Evolutionary conservation across 2,888 invertebrate species (phyloP).

Genomic region (Latrodectus elegans): DNA sequence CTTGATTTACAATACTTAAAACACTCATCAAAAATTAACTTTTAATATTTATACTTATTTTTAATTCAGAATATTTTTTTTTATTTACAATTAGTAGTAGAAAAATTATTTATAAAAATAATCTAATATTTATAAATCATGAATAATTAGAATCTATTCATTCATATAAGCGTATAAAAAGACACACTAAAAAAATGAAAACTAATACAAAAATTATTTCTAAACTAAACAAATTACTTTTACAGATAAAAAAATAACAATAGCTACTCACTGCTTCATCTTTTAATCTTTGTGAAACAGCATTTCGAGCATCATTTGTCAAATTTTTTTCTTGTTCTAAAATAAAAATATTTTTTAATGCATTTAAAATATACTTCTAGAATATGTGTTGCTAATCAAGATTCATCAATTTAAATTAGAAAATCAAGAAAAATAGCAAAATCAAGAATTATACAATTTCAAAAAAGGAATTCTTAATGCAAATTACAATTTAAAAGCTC

Average conservation of each 20-base stretch:
- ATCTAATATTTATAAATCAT: not conserved
- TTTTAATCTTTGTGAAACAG: slow-evolving; percentile 73
- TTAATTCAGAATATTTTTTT: too few relatives aligned
- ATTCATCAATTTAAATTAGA: not conserved
- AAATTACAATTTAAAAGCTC: not conserved
- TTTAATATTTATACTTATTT: too few relatives aligned
- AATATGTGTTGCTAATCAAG: too few relatives aligned
- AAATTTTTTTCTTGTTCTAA: slow-evolving; percentile 73
- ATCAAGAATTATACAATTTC: too few relatives aligned
- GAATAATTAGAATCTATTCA: not conserved
- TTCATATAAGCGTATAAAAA: not conserved
- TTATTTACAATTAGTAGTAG: too few relatives aligned
- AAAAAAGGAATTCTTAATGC: not conserved
- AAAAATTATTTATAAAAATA: too few relatives aligned
- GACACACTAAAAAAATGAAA: not conserved
- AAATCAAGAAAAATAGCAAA: not conserved
- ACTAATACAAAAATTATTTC: not conserved
- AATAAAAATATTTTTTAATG: not conserved
- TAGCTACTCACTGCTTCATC: slow-evolving; percentile 73
- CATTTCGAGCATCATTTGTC: slow-evolving; percentile 73
- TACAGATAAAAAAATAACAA: not conserved
- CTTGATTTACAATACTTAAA: too few relatives aligned
- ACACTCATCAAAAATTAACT: too few relatives aligned
- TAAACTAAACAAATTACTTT: not conserved
- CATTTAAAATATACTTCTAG: too few relatives aligned